phyloP scores from a whole-genome alignment of 2,113 vertebrate species.

The Sturnira hondurensis region DNA sequence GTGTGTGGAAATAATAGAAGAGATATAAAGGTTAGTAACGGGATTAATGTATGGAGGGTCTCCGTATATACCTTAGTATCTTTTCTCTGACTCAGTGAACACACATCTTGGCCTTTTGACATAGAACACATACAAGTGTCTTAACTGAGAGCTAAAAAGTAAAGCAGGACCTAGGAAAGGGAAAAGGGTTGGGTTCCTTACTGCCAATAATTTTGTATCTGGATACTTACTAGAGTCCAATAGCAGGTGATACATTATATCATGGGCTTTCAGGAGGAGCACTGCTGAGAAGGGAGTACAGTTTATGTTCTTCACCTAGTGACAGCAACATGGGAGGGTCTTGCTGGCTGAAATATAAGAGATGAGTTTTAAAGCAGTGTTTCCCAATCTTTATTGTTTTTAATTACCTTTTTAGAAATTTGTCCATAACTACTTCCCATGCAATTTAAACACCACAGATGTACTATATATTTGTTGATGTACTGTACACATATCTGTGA shows the following conservation, averaged over 20 bases:
- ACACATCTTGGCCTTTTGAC: background rate
- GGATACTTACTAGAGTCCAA: background rate
- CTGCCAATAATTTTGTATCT: background rate
- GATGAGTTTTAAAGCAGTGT: background rate
- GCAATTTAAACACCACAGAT: background rate
- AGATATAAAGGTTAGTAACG: background rate
- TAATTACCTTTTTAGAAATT: background rate
- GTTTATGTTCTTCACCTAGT: background rate
- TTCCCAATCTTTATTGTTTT: background rate
- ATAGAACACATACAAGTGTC: background rate
- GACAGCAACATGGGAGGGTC: background rate
- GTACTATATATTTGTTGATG: background rate
- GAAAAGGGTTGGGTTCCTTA: background rate
- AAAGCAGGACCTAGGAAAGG: background rate
- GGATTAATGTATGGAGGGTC: no score
- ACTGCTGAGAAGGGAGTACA: background rate
- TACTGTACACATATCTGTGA: background rate
- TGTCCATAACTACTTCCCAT: background rate
- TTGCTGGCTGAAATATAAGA: background rate
- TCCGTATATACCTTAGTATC: background rate
- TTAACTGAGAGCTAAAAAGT: background rate
- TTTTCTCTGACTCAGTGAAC: background rate
- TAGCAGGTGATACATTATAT: background rate
- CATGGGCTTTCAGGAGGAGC: background rate
- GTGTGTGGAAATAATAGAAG: background rate